A percentile compares a stretch with the other conserved stretches of the same genome.
These are phyloP conservation scores for Patella ulyssiponensis DNA, from an alignment of 2,888 invertebrate species.

Conservation along the genomic window DNA sequence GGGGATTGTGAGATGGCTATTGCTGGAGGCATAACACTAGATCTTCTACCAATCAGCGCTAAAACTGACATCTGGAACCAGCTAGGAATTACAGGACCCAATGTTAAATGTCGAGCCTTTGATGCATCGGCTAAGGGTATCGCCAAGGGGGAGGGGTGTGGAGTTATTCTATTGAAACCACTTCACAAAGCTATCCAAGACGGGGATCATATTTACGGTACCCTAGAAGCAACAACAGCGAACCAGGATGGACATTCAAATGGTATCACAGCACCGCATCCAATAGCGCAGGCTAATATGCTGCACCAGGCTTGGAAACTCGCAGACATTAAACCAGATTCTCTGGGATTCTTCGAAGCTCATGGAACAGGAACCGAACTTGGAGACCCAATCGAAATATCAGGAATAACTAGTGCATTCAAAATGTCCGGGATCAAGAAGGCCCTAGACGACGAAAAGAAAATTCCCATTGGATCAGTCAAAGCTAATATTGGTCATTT, in stretches of 20 bases:
- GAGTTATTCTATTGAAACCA: constrained; percentile 25
- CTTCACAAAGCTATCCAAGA: constrained; percentile 23
- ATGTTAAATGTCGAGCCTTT: constrained; percentile 26
- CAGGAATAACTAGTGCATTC: background rate
- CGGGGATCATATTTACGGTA: constrained; percentile 21
- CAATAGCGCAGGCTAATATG: constrained; percentile 17
- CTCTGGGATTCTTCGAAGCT: constrained; percentile 19
- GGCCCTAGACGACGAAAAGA: background rate
- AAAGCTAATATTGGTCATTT: constrained; percentile 7
- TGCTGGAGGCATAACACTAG: constrained; percentile 27
- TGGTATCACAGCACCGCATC: constrained; percentile 23
- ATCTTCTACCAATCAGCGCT: constrained; percentile 22
- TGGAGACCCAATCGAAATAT: constrained; percentile 5
- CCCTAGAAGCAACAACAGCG: constrained; percentile 20
- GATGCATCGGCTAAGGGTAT: constrained; percentile 25
- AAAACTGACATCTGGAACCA: constrained; percentile 26
- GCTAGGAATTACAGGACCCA: constrained; percentile 12
- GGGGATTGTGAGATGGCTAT: constrained; percentile 32
- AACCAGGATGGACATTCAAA: constrained; percentile 27
- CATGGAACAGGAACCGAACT: constrained; percentile 22
- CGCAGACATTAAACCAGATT: constrained; percentile 15
- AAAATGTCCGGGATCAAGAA: background rate
- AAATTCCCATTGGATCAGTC: constrained; percentile 5
- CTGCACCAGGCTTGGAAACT: constrained; percentile 19
- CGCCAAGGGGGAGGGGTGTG: constrained; percentile 23